Evolutionary conservation across 1,140 invertebrate genomes (phyloP).

Genomic region (Episyrphus balteatus): DNA sequence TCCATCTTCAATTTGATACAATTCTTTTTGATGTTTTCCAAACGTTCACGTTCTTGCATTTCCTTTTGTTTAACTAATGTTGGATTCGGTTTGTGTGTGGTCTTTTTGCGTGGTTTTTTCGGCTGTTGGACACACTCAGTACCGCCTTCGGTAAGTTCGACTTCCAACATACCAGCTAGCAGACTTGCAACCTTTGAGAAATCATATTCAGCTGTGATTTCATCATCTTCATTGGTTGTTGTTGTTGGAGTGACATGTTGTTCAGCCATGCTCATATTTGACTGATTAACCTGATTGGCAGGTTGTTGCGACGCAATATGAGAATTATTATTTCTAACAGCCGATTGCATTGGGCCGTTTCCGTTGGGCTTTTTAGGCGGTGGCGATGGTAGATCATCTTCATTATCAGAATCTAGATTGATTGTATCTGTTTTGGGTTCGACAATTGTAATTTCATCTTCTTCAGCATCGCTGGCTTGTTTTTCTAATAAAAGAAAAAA

Average conservation of each 20-base stretch:
- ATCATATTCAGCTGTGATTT: slow-evolving; percentile 11
- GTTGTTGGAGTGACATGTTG: slow-evolving; percentile 13
- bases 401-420: slow-evolving; percentile 35
- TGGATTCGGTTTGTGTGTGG: slow-evolving; percentile 31
- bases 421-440: slow-evolving; percentile 34
- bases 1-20: neutral
- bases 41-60: slow-evolving; percentile 20
- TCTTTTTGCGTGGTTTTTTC: slow-evolving; percentile 34
- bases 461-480: slow-evolving; percentile 35
- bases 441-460: slow-evolving; percentile 35
- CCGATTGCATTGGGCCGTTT: neutral
- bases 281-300: neutral
- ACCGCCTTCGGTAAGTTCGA: slow-evolving; percentile 17
- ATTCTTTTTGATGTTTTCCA: slow-evolving; percentile 20
- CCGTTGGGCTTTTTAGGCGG: neutral
- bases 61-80: slow-evolving; percentile 18
- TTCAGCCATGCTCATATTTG: neutral
- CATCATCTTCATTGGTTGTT: neutral
- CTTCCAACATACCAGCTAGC: slow-evolving; percentile 27
- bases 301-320: neutral
- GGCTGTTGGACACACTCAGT: slow-evolving; percentile 5
- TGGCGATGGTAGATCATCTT: slow-evolving; percentile 15
- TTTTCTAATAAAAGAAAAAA: slow-evolving; percentile 19
- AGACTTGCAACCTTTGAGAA: slow-evolving; percentile 24
- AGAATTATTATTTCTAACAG: neutral